Percentiles rank a stretch among this genome's conserved stretches.
These are phyloP conservation scores for Pelecanus crispus DNA, from an alignment of 2,113 vertebrate species.

Conservation along the genomic window DNA sequence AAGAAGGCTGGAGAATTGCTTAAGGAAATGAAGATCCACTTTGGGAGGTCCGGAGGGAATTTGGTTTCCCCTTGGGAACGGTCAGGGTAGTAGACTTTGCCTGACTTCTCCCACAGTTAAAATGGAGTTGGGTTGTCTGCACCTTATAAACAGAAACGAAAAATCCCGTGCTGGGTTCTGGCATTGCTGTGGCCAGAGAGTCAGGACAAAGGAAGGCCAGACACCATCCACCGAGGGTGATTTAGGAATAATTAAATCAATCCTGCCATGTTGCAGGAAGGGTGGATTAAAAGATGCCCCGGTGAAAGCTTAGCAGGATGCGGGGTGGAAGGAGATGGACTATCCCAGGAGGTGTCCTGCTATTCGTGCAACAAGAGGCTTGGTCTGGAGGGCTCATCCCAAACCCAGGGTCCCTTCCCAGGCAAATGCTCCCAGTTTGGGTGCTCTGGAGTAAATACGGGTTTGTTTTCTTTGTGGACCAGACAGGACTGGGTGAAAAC, in stretches of 20 bases:
- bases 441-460: not conserved
- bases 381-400: not conserved
- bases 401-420: not conserved
- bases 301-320: conserved; percentile 36
- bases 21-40: not conserved
- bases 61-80: not conserved
- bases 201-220: conserved; percentile 29
- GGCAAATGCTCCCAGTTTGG: not conserved
- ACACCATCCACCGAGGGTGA: conserved; percentile 2
- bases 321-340: not conserved
- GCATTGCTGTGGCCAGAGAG: not conserved
- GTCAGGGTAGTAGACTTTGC: not conserved
- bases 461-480: not conserved
- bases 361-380: not conserved
- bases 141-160: not conserved
- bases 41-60: not conserved
- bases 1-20: not conserved
- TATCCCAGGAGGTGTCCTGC: not conserved
- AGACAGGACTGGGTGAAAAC: not conserved
- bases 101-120: not conserved
- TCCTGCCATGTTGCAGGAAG: conserved; percentile 16
- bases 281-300: conserved; percentile 47
- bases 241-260: conserved; percentile 59
- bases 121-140: not conserved
- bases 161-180: not conserved